A percentile compares a stretch with the other conserved stretches of the same genome.
These are phyloP conservation scores for Euplagia quadripunctaria DNA, from an alignment of 2,888 invertebrate genomes.

Conservation along the genomic window DNA sequence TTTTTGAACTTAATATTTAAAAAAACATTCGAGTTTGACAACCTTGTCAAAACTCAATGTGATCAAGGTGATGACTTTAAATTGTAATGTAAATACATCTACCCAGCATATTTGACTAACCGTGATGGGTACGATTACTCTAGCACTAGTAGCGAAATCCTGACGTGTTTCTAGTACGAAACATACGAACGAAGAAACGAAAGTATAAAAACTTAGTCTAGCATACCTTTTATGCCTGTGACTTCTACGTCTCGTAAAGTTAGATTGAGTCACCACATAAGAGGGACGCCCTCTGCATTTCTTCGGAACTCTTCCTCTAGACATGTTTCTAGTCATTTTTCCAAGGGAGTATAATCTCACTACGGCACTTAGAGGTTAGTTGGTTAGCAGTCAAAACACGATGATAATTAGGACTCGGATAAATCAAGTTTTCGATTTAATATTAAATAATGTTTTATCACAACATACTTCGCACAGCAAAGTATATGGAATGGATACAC, in stretches of 20 bases:
- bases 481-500: conserved; percentile 18
- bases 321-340: conserved; percentile 38
- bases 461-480: conserved; percentile 32
- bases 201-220: not conserved
- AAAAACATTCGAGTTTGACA: too few relatives aligned
- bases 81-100: not conserved
- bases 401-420: not conserved
- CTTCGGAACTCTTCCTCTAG: conserved; percentile 40
- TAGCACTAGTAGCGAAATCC: not conserved
- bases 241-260: conserved; percentile 55
- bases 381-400: not conserved
- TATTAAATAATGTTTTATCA: conserved; percentile 37
- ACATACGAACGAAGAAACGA: too few relatives aligned
- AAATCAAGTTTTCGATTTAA: not conserved
- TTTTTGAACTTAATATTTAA: too few relatives aligned
- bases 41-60: too few relatives aligned
- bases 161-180: not conserved
- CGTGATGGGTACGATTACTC: not conserved
- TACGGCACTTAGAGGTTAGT: too few relatives aligned
- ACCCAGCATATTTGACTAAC: not conserved
- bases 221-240: conserved; percentile 55
- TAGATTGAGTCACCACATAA: conserved; percentile 51
- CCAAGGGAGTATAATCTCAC: not conserved
- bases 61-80: too few relatives aligned
- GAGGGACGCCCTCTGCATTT: conserved; percentile 46